Base-by-base conservation (phyloP, 2,888 invertebrate species). In the Philereme vetulata region DNA sequence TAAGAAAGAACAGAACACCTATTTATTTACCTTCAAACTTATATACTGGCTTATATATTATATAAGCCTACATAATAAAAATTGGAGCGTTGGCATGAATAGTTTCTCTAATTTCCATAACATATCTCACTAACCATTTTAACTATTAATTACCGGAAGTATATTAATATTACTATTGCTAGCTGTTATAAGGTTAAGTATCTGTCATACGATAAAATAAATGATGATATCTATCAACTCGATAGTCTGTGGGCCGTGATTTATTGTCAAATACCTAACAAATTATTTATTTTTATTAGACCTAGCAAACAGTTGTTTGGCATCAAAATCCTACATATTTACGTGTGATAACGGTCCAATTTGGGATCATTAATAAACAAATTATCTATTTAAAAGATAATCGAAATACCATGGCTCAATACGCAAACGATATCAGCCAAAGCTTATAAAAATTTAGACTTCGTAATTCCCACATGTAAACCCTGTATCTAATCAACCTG, bases 201-300 rank as follows among this genome's bases (percentile, higher is more conserved):
- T 21, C 21, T 21, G 21, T 21, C 21, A 21, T 21, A n/a, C n/a
- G n/a, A n/a, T n/a, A n/a, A n/a, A n/a, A n/a, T 38, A 60, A 68
- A 68, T 62, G 66, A 67, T 21, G 58, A 69, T 64, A 68, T 56
- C 60, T 67, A 71, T 65, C 66, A 70, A 33, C 44, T 51, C 21
- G 21, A 40, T 70, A 53, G 62, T 68, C 65, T 64, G 73, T 88
- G 87, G 88, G 88, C 89, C 88, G 78, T 81, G 72, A 79, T 85
- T 21, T 21, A 85, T 84, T 85, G 82, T 85, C 84, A 67, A 57
- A 46, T 21, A 21, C 21, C 21, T 47, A 53, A 62, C 60, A 63
- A 57, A 46, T 55, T 38, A 57, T 53, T 52, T 48, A 32, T 54
- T 51, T 48, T 35, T 34, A 48, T 49, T 58, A 45, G 47, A 62